phyloP scores from a whole-genome alignment of 2,797 vertebrate species.

The Pseudocheirus occidentalis region DNA sequence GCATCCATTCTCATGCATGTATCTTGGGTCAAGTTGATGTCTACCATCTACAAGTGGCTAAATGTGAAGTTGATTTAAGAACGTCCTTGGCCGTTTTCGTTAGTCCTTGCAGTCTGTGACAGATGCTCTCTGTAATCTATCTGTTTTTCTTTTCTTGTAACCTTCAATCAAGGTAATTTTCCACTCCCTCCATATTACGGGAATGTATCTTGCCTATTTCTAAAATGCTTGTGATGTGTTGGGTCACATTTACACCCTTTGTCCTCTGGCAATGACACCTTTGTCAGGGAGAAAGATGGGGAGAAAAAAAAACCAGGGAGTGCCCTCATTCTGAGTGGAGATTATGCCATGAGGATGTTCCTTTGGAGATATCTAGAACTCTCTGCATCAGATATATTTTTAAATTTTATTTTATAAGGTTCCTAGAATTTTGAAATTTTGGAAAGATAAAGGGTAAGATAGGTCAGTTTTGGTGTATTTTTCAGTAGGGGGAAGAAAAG shows the following conservation, averaged over 20 bases:
- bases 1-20: background rate
- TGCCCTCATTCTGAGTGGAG: background rate
- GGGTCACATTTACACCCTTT: constrained; percentile 12
- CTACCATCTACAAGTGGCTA: constrained; percentile 5
- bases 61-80: constrained; percentile 22
- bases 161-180: background rate
- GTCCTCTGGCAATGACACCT: background rate
- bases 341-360: constrained; percentile 20
- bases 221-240: constrained; percentile 14
- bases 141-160: background rate
- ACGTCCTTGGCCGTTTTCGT: background rate
- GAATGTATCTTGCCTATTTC: constrained; percentile 6
- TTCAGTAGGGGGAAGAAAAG: constrained; percentile 22
- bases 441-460: constrained; percentile 42
- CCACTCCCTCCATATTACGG: background rate
- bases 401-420: constrained; percentile 53
- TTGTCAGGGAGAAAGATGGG: constrained; percentile 24
- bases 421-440: constrained; percentile 60
- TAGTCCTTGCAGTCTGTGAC: constrained; percentile 40
- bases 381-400: constrained; percentile 45
- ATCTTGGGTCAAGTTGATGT: constrained; percentile 6
- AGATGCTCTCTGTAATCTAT: background rate
- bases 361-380: constrained; percentile 32
- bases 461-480: constrained; percentile 59
- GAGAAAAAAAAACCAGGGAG: constrained; percentile 44